Evolutionary conservation across 2,888 invertebrate species (phyloP), one percentile per base, ranked within the genome.

Genomic region (Atethmia centrago): DNA sequence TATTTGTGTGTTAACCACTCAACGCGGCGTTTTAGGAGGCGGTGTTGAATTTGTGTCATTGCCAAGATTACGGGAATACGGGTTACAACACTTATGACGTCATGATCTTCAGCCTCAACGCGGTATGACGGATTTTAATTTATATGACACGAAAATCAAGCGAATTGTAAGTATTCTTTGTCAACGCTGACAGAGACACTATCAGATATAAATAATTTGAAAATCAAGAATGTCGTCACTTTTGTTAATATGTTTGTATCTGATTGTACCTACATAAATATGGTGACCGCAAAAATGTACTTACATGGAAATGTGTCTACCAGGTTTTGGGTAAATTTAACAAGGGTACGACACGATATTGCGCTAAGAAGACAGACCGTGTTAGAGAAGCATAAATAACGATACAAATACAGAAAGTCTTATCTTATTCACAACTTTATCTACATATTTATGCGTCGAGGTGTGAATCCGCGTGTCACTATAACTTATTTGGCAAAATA

Each of bases 1-100:
- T 72, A 72, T 81, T 79, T 75, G 53, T 40, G 12, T 75, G 49
- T 72, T 71, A 55, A 70, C 21, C 63, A 64, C 59, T 80, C 69
- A 76, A 45, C 49, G 55, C 53, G 21, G 66, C 21, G 47, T 68
- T 74, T 63, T 75, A 66, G n/a, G 1, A 55, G 49, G 31, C 25
- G 21, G 16, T 61, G 56, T 65, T 69, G 40, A 74, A 77, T 74
- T 49, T 71, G 67, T 71, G 56, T 70, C 63, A 67, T 68, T 80
- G 80, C 75, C 61, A 79, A 72, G 31, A 62, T 61, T 61, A 64
- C 31, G 7, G 14, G 67, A 70, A 63, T 47, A 55, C 47, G 47
- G 51, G 42, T 70, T 42, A 49, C 21, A 31, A 16, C 49, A n/a
- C 16, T 66, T 53, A 31, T 19, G 47, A 47, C 21, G 42, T 59